Evolutionary conservation across 2,113 vertebrate genomes (phyloP), one percentile per base, ranked within the genome.

Genomic region (Apodemus speciosus): DNA sequence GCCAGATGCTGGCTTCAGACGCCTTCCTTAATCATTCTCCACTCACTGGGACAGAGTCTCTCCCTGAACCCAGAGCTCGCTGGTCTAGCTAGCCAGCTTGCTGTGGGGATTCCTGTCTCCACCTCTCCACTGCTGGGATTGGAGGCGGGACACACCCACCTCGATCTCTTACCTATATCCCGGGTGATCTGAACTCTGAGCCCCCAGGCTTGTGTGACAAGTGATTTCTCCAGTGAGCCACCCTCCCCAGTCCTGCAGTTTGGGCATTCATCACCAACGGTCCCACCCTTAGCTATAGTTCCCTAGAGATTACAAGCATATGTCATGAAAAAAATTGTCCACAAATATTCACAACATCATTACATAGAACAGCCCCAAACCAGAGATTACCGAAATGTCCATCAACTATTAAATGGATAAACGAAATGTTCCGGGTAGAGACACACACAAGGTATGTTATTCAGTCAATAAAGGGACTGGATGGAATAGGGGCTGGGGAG

Each of bases 401-500:
- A 58, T 80, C 35, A 80, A 25, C 77, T 38, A 38, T 43, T 83
- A 62, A 60, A 83, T 30, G 79, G n/a, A 40, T 60, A 60, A 60
- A 81, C 8, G 9, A 62, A 43, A 62, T 83, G n/a, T 18, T n/a
- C 23, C n/a, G 60, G 79, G 56, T 81, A 81, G 79, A 81, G 35
- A 38, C n/a, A 81, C 1, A 60, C 21, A 40, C n/a, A 40, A 27
- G 23, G 23, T 3, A 81, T 62, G 10, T 60, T 18, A 60, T 60
- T 9, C 25, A 81, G 5, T 18, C 25, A 15, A 83, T 62, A 18
- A 79, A 77, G 88, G 80, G 91, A 88, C n/a, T n/a, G n/a, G n/a
- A 94, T 94, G 46, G 88, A 95, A 95, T 95, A 96, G 88, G 64
- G 93, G 90, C 95, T 93, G 81, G 80, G 90, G 91, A 92, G 81